Evolutionary conservation across 2,888 invertebrate species (phyloP), one percentile per base, ranked within the genome.

Genomic region (Spodoptera exigua): DNA sequence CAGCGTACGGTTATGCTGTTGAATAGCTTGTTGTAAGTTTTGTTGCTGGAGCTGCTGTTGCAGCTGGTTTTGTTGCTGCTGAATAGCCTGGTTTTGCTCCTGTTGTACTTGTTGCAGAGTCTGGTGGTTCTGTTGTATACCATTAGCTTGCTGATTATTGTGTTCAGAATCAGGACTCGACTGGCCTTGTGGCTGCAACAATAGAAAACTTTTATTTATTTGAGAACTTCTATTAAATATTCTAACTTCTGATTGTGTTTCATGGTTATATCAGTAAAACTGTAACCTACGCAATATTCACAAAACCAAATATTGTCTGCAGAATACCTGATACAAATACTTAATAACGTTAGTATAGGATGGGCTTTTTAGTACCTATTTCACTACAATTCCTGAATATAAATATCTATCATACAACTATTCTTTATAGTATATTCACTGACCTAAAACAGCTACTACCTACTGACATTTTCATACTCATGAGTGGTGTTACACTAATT

Each of bases 161-260:
- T 91, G 91, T 58, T 93, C 93, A 1, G 91, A 84, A 63, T 92
- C 91, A 13, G 93, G 91, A 68, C 92, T 94, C 10, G 90, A 87
- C 68, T 93, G 94, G 63, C 95, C 94, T 70, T 95, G 95, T 34
- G 94, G 92, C 88, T 95, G 92, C 51, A 91, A 91, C 78, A 85
- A 89, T 16, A 52, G 47, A 53, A 13, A 62, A 58, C 3, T 27
- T 14, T 1, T 18, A 16, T 43, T 66, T 13, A 44, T 40, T 32
- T 17, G n/a, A 13, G 5, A 27, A 27, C 9, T 27, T 5, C 9
- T 5, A 0, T 16, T 14, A 37, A 10, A 32, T 3, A 41, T 14
- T 7, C 32, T n/a, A 0, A 12, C n/a, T 17, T 35, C 7, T 9
- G 12, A 34, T 11, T 9, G 2, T 11, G 13, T 7, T 4, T 36